Conservation (phyloP, 64 coral and sea anemone genomes). For the Platygyra sinensis region DNA sequence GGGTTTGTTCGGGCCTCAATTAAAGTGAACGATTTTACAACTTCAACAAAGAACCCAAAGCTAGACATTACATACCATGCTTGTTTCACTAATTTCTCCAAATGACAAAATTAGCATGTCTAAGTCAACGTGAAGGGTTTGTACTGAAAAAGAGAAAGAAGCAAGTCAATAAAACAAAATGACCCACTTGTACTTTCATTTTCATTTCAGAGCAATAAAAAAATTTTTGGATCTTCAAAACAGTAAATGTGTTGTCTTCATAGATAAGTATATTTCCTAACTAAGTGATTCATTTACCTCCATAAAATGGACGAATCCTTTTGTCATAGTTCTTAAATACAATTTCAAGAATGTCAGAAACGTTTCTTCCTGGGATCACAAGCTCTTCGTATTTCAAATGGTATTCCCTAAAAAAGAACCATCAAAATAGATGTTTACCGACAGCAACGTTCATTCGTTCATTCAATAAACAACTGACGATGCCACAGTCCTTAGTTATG, state of each 20-base stretch:
- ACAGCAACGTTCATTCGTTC: no score
- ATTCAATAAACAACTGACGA: no score
- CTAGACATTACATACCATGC: slow-evolving; percentile 57
- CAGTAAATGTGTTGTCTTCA: background rate
- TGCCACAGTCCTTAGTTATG: no score
- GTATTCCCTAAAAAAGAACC: background rate
- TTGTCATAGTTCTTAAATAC: slow-evolving; percentile 79
- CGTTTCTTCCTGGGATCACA: slow-evolving; percentile 74
- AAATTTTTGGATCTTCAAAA: background rate
- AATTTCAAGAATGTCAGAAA: slow-evolving; percentile 69
- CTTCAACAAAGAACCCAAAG: background rate
- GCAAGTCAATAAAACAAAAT: no score
- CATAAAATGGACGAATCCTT: slow-evolving; percentile 86
- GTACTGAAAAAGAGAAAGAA: slow-evolving; percentile 52
- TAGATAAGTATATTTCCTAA: background rate
- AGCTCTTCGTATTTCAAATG: slow-evolving; percentile 60
- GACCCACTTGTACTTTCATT: no score
- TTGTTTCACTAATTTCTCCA: slow-evolving; percentile 78
- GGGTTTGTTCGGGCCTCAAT: no score
- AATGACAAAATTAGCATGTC: slow-evolving; percentile 91
- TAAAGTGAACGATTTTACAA: no score
- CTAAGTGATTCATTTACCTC: slow-evolving; percentile 43
- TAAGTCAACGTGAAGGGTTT: slow-evolving; percentile 66
- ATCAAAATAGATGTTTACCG: background rate
- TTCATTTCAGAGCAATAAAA: no score